Evolutionary conservation across 2,797 vertebrate species (phyloP), one percentile per base, ranked within the genome.

Genomic region (Otolemur crassicaudatus): DNA sequence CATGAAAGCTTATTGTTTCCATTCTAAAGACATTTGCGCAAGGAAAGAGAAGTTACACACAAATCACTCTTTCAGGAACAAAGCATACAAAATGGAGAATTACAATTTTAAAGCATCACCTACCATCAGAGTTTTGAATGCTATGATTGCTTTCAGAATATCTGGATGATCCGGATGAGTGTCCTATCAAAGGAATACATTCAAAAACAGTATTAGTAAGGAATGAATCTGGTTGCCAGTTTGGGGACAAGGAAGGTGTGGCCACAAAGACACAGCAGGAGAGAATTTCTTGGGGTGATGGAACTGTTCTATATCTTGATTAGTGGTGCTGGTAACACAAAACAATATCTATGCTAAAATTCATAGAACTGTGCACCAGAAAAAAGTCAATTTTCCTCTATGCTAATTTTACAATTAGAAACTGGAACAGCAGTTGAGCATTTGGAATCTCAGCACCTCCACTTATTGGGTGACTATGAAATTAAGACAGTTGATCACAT

Each of bases 111-210:
- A 94, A 98, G 53, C 49, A 61, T 95, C 95, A 99, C 99, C 87
- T 99, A 99, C 99, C 99, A 99, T 99, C 46, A 99, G 99, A 79
- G 98, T 98, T 98, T 99, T 99, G 98, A 99, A 99, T 29, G 99
- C 98, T 87, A 98, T 56, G 1, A 99, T 96, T 13, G 99, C 99
- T 98, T 99, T 99, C 96, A 99, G 96, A 98, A 99, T 98, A 89
- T 99, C 99, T 96, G 99, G 98, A 43, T 99, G 99, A 97, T 99
- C 99, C 49, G 99, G 99, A 98, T 99, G 99, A 61, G 99, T 99
- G 98, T 99, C 99, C 99, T 99, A 95, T 98, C n/a, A 81, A 96
- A 87, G 72, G 43, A 97, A 86, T 25, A 95, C 40, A 97, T 96
- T 94, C 85, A 11, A 92, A 97, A 94, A 94, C 82, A 94, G 29